Base-by-base conservation (phyloP, 1,140 invertebrate genomes). In the Sipha flava region DNA sequence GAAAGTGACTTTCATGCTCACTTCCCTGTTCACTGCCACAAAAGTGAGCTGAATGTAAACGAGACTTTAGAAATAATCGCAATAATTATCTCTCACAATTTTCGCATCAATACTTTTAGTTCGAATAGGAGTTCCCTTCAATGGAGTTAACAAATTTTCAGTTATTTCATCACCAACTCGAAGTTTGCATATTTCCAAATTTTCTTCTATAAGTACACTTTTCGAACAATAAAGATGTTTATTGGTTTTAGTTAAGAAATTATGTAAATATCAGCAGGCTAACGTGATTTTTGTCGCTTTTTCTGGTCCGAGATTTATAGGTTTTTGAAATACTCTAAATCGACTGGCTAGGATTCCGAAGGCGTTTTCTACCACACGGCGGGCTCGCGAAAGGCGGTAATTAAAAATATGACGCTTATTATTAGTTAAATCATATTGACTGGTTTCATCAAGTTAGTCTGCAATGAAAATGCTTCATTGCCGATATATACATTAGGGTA, bases 401-500 rank as follows among this genome's bases (percentile, higher is more conserved):
- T 87, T 86, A 82, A 85, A 87, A 79, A 85, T 82, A 57, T 83
- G 81, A 84, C 85, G 75, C 79, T 81, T 81, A 47, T 81, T 81
- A 47, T 82, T 81, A 37, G 84, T 82, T 49, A 87, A 87, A 47
- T 87, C 82, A 81, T 88, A 84, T 31, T 85, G 83, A 59, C 85
- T 82, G 87, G 87, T 75, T 87, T 87, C 84, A 88, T 85, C n/a
- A 88, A 29, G 79, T 86, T 80, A 80, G 75, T 49, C 79, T 81
- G 81, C 45, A 89, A 70, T 34, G 86, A 82, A 84, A 88, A 89
- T 49, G 87, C 87, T 68, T 86, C 86, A 83, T 89, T 87, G 7
- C 80, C 87, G 37, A 87, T 82, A 84, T 87, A 82, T 83, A 81
- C 70, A 54, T 81, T 81, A 0, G 81, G 81, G 10, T 68, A 29